Evolutionary conservation across 2,888 invertebrate genomes (phyloP).

Genomic region (Agrilus biguttatus): DNA sequence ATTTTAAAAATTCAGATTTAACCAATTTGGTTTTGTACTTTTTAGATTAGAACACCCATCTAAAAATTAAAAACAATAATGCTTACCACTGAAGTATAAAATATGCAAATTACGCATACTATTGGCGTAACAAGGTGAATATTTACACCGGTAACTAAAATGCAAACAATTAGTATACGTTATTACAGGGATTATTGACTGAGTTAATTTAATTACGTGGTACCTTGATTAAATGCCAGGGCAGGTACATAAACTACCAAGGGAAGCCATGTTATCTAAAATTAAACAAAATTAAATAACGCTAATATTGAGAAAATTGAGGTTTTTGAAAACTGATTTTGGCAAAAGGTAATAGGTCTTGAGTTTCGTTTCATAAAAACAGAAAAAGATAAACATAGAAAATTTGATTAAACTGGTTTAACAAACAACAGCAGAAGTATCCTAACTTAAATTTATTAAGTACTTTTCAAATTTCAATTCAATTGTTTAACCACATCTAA

Average conservation of each 20-base stretch:
- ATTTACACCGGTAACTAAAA: slow-evolving; percentile 69
- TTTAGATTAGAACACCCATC: no score
- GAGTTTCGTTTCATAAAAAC: no score
- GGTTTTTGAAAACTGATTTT: no score
- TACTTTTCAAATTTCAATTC: no score
- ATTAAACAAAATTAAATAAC: slow-evolving; percentile 5
- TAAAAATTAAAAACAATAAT: neutral
- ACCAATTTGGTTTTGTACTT: neutral
- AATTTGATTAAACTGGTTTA: neutral
- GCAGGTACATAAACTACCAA: slow-evolving; percentile 68
- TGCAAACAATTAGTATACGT: neutral
- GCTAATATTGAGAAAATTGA: no score
- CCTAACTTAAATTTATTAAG: no score
- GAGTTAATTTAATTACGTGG: slow-evolving; percentile 4
- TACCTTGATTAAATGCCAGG: slow-evolving; percentile 68
- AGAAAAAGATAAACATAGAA: neutral
- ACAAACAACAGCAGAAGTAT: neutral
- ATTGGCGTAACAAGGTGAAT: slow-evolving; percentile 69
- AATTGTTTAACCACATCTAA: no score
- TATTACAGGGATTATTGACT: neutral
- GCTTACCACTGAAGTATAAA: slow-evolving; percentile 1
- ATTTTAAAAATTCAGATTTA: neutral
- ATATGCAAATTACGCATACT: slow-evolving; percentile 66
- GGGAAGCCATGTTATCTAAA: slow-evolving; percentile 62
- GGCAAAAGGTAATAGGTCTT: no score